Conservation (phyloP, 2,113 vertebrate species). For the Daubentonia madagascariensis region DNA sequence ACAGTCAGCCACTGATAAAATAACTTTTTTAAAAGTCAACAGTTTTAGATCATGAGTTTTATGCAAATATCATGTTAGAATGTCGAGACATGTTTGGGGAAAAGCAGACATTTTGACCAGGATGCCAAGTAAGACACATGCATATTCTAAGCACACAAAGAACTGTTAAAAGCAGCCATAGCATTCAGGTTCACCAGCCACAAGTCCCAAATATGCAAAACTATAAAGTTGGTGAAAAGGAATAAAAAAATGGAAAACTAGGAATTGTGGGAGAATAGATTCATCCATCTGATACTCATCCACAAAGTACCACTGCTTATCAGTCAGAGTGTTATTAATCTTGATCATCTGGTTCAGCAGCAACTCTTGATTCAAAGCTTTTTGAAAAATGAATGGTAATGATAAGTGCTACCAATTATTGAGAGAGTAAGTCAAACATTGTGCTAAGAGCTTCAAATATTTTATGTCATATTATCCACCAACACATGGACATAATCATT, state of each 20-base stretch:
- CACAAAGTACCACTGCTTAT: background rate
- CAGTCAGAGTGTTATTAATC: background rate
- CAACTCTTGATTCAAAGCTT: background rate
- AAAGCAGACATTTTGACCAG: background rate
- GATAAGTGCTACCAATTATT: background rate
- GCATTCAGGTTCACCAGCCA: background rate
- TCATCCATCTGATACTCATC: background rate
- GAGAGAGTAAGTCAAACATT: background rate
- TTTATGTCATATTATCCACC: background rate
- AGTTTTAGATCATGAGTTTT: conserved; percentile 3
- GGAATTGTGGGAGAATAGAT: background rate
- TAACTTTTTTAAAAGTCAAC: background rate
- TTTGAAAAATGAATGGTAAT: background rate
- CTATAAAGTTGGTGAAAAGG: background rate
- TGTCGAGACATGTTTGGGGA: background rate
- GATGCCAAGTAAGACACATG: background rate
- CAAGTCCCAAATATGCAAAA: background rate
- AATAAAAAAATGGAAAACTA: background rate
- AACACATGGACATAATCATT: background rate
- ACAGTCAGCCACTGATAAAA: background rate
- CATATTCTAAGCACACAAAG: background rate
- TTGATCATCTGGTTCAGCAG: background rate
- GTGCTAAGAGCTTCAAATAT: background rate
- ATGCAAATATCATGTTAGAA: background rate
- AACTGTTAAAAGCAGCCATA: background rate